Conservation (phyloP, 2,888 invertebrate species). For the Phoronis australis region DNA sequence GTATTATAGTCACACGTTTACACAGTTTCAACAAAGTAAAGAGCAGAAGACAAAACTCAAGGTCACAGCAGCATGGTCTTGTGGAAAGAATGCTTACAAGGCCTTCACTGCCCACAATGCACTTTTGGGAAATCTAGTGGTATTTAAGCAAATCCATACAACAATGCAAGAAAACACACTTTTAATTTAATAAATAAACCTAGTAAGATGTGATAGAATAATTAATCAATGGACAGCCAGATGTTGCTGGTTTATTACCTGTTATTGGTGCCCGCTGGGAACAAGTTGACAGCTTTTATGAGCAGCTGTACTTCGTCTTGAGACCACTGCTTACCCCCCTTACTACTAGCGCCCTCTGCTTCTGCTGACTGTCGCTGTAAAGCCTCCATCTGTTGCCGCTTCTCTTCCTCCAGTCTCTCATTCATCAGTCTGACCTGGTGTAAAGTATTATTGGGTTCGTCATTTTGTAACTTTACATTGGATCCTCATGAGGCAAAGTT, state of each 20-base stretch:
- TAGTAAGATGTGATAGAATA: background rate
- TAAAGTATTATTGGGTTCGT: too few species aligned
- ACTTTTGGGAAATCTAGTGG: too few species aligned
- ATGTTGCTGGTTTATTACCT: slow-evolving; percentile 54
- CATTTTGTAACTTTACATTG: background rate
- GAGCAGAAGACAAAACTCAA: too few species aligned
- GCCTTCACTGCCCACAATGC: too few species aligned
- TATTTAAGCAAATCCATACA: too few species aligned
- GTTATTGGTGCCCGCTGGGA: slow-evolving; percentile 93
- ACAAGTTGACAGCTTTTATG: slow-evolving; percentile 94
- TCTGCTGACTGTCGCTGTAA: slow-evolving; percentile 20
- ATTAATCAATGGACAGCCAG: background rate
- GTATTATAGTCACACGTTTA: too few species aligned
- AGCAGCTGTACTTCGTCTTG: slow-evolving; percentile 80
- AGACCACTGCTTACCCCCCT: slow-evolving; percentile 65
- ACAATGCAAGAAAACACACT: slow-evolving; percentile 8
- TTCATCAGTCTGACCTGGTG: slow-evolving; percentile 58
- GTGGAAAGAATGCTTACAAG: too few species aligned
- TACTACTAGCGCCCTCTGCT: slow-evolving; percentile 18
- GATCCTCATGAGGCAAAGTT: background rate
- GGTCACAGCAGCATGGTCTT: too few species aligned
- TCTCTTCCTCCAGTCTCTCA: slow-evolving; percentile 71
- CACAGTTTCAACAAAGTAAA: slow-evolving; percentile 4
- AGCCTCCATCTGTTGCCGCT: slow-evolving; percentile 51
- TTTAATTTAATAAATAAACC: background rate